Percentiles rank a stretch among this genome's conserved stretches.
phyloP scores from a whole-genome alignment of 2,797 vertebrate species.

The Neosilurus hyrtlii region DNA sequence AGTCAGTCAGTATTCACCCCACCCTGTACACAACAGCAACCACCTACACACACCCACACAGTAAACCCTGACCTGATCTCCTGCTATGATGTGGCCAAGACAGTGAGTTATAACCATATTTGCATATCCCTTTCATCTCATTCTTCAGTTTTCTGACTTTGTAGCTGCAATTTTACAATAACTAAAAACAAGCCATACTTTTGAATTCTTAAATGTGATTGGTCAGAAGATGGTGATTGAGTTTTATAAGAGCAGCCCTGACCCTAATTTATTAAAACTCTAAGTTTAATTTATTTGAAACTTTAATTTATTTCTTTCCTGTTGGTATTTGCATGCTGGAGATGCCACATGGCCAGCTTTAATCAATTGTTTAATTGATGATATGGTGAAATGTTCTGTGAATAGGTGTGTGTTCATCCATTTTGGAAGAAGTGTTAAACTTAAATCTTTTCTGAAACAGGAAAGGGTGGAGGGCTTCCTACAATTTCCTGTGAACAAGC shows the following conservation, averaged over 20 bases:
- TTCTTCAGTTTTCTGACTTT: not conserved
- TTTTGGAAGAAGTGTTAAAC: not conserved
- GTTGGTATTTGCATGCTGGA: not conserved
- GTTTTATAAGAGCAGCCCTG: not conserved
- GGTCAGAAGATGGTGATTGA: not conserved
- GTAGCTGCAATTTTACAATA: not conserved
- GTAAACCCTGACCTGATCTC: constrained; percentile 4
- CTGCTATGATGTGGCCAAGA: not conserved
- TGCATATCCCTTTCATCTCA: not conserved
- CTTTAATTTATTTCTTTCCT: no score
- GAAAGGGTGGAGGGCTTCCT: not conserved
- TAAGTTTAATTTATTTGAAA: no score
- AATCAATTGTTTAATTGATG: not conserved
- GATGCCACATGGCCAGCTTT: not conserved
- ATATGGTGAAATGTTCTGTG: not conserved
- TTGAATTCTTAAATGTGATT: not conserved
- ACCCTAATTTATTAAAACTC: not conserved
- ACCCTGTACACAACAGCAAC: not conserved
- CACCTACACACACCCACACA: constrained; percentile 13
- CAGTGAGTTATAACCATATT: not conserved
- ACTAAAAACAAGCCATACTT: not conserved
- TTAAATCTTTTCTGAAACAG: not conserved
- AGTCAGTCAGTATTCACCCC: not conserved
- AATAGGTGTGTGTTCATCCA: not conserved
- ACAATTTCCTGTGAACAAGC: not conserved